Percentiles rank a stretch among this genome's conserved stretches.
Evolutionary conservation across 1,140 invertebrate species (phyloP).

Genomic region (Papilio dardanus): DNA sequence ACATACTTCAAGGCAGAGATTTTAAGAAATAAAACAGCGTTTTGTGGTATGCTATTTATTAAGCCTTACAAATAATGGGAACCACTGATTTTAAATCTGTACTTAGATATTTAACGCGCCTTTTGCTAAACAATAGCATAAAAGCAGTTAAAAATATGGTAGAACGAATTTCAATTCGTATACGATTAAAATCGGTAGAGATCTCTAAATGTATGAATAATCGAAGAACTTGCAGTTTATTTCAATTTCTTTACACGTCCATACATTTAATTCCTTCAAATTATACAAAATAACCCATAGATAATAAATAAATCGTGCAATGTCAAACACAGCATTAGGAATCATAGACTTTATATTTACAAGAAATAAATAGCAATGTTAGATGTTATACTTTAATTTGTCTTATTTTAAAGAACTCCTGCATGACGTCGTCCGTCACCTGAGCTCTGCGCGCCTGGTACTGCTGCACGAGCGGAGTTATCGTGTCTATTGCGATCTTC

Average conservation of each 20-base stretch:
- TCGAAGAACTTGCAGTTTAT: not conserved
- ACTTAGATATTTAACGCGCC: not conserved
- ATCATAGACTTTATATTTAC: slow-evolving; percentile 36
- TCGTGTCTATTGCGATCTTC: slow-evolving; percentile 91
- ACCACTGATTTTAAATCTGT: not conserved
- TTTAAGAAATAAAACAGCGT: not conserved
- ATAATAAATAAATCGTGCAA: not conserved
- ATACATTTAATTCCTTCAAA: no score
- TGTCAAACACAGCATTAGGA: not conserved
- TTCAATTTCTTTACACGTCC: not conserved
- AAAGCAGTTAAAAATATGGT: not conserved
- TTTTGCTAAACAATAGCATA: not conserved
- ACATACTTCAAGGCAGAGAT: not conserved
- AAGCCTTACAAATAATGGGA: not conserved
- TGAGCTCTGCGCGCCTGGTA: slow-evolving; percentile 92
- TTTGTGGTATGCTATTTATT: not conserved
- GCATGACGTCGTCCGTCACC: slow-evolving; percentile 94
- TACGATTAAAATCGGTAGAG: no score
- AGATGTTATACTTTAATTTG: slow-evolving; percentile 85
- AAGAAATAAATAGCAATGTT: not conserved
- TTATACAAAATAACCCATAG: no score
- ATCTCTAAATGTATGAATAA: not conserved
- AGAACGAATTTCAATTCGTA: no score
- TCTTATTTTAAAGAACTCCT: slow-evolving; percentile 92
- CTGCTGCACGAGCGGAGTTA: slow-evolving; percentile 88